Evolutionary conservation across 2,113 vertebrate genomes (phyloP).

Genomic region (Ciconia stormi): DNA sequence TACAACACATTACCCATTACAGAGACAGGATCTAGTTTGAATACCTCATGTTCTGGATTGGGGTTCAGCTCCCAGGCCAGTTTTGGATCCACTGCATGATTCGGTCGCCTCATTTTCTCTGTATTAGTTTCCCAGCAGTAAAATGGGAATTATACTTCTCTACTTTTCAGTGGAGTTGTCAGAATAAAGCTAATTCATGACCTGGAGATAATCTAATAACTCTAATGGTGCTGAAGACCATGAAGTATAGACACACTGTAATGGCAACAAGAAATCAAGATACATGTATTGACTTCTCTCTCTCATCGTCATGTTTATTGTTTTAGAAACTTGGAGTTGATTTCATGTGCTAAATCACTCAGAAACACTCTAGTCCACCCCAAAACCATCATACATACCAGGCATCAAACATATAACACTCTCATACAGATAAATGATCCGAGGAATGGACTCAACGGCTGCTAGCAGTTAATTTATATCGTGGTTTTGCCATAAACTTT

Average conservation of each 20-base stretch:
- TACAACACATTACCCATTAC: neutral
- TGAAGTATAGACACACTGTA: neutral
- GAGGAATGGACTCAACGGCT: constrained; percentile 55
- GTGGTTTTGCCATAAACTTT: constrained; percentile 55
- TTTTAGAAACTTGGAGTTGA: constrained; percentile 47
- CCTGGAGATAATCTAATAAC: neutral
- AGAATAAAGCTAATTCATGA: neutral
- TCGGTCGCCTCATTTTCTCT: neutral
- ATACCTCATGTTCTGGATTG: accelerated
- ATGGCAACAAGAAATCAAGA: neutral
- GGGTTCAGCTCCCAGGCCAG: neutral
- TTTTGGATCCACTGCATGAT: neutral
- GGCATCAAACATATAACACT: constrained; percentile 62
- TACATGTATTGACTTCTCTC: neutral
- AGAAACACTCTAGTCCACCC: constrained; percentile 58
- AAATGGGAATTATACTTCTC: neutral
- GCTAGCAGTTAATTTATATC: constrained; percentile 68
- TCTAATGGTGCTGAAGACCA: neutral
- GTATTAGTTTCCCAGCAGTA: neutral
- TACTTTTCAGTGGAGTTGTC: neutral
- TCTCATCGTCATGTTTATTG: constrained; percentile 31
- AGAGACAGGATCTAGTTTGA: neutral
- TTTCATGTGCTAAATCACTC: constrained; percentile 55
- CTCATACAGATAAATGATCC: constrained; percentile 66
- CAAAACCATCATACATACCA: constrained; percentile 36